A percentile compares a stretch with the other conserved stretches of the same genome.
Evolutionary conservation across 2,113 vertebrate genomes (phyloP).

Genomic region (Bostrychus sinensis): DNA sequence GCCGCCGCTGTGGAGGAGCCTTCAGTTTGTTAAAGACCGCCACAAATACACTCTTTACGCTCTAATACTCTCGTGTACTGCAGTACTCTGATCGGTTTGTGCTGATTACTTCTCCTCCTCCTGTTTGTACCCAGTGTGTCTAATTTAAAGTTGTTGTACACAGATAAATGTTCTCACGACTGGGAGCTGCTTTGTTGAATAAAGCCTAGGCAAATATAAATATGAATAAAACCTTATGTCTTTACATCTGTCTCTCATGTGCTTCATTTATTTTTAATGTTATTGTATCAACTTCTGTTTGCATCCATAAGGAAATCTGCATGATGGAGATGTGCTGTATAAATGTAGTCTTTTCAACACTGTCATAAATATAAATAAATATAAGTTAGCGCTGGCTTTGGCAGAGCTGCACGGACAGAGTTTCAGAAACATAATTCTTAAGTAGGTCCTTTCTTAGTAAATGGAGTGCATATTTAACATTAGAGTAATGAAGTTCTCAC

Average conservation of each 20-base stretch:
- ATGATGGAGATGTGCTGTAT: no score
- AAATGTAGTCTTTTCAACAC: no score
- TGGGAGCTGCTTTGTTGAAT: slow-evolving; percentile 54
- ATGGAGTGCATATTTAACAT: no score
- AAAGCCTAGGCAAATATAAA: slow-evolving; percentile 39
- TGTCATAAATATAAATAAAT: no score
- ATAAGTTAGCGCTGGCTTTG: no score
- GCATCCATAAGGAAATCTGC: no score
- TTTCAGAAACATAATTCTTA: no score
- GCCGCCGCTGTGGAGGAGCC: slow-evolving; percentile 92
- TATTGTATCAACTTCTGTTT: no score
- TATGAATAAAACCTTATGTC: slow-evolving; percentile 67
- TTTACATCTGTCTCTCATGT: slow-evolving; percentile 8
- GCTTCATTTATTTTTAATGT: neutral
- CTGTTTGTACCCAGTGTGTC: slow-evolving; percentile 5
- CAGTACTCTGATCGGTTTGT: neutral
- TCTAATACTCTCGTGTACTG: neutral
- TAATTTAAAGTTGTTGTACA: slow-evolving; percentile 67
- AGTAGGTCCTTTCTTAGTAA: no score
- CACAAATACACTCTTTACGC: neutral
- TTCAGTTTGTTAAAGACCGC: slow-evolving; percentile 88
- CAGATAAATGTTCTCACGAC: slow-evolving; percentile 25
- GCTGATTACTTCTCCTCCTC: slow-evolving; percentile 12
- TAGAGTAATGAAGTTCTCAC: no score
- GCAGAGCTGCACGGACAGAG: no score